Conservation (phyloP, 2,888 invertebrate species). For the Petrolisthes manimaculis region DNA sequence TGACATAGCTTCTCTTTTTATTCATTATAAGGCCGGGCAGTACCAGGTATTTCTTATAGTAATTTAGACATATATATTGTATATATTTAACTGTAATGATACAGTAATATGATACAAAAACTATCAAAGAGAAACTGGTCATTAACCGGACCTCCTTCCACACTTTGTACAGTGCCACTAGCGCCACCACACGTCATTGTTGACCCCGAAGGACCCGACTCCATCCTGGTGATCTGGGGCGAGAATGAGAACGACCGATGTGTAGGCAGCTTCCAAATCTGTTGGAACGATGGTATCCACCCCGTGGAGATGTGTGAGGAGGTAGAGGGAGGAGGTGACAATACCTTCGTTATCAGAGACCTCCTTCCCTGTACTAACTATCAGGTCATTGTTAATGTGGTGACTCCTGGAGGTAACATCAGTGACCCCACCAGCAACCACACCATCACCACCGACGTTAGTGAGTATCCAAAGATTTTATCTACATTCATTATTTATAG, state of each 20-base stretch:
- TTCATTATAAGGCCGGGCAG: no score
- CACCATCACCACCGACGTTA: slow-evolving; percentile 33
- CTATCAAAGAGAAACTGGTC: neutral
- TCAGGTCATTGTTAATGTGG: slow-evolving; percentile 23
- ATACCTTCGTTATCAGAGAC: slow-evolving; percentile 34
- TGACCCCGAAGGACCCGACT: slow-evolving; percentile 23
- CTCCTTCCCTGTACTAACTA: slow-evolving; percentile 46
- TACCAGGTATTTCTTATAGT: neutral
- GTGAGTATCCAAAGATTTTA: slow-evolving; percentile 13
- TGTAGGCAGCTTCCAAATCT: slow-evolving; percentile 24
- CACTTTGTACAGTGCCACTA: slow-evolving; percentile 27
- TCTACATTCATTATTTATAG: no score
- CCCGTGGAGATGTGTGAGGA: slow-evolving; percentile 30
- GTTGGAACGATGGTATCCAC: slow-evolving; percentile 44
- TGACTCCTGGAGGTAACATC: slow-evolving; percentile 30
- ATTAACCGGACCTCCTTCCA: neutral
- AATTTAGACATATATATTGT: neutral
- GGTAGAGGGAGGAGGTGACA: slow-evolving; percentile 31
- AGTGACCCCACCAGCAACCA: slow-evolving; percentile 19
- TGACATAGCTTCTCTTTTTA: no score
- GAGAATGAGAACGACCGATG: slow-evolving; percentile 33
- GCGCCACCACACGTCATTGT: slow-evolving; percentile 26
- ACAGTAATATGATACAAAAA: neutral
- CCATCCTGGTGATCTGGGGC: slow-evolving; percentile 44
- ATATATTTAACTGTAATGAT: neutral